Base-by-base conservation (phyloP, 2,113 vertebrate genomes). In the Bubo blakistoni region DNA sequence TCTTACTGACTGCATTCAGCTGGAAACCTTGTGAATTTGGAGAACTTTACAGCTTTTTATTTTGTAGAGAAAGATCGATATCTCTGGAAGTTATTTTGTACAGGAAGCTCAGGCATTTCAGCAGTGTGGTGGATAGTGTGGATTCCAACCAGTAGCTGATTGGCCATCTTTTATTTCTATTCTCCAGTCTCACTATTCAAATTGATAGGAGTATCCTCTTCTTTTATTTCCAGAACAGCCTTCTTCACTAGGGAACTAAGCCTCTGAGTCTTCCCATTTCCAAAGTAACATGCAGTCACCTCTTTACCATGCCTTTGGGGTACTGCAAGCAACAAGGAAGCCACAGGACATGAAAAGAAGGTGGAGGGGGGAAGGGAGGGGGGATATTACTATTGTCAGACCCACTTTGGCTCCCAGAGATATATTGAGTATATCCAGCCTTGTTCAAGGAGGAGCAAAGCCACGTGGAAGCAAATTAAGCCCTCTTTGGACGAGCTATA, bases 361-460 rank as follows among this genome's bases (percentile, higher is more conserved):
- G 21, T 26, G 10, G 25, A 2, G 14, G 13, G 13, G 2, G 24
- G 29, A 67, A 20, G 19, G 13, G 9, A 42, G 6, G 2, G 3
- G 15, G 27, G 4, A 6, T 73, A 21, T n/a, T 77, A 21, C 16
- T 70, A 3, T 13, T 81, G 22, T 57, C 62, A 81, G 30, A 86
- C 14, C 13, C 24, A 12, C 26, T 80, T 79, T 73, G 67, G 27
- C 32, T 79, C 16, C 12, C 19, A 79, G 74, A 74, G 13, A 14
- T 71, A 16, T 21, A 34, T 4, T n/a, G 27, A 78, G 16, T 51
- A 29, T 11, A 57, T 27, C 11, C 18, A 40, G 8, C 40, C 71
- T 70, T 46, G 14, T 81, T 46, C 8, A 2, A 63, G 40, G 27
- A 83, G 69, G 8, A 81, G 9, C 36, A 58, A 86, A 88, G 70